Evolutionary conservation across 1,140 invertebrate genomes (phyloP), one percentile per base, ranked within the genome.

Genomic region (Theocolax elegans): DNA sequence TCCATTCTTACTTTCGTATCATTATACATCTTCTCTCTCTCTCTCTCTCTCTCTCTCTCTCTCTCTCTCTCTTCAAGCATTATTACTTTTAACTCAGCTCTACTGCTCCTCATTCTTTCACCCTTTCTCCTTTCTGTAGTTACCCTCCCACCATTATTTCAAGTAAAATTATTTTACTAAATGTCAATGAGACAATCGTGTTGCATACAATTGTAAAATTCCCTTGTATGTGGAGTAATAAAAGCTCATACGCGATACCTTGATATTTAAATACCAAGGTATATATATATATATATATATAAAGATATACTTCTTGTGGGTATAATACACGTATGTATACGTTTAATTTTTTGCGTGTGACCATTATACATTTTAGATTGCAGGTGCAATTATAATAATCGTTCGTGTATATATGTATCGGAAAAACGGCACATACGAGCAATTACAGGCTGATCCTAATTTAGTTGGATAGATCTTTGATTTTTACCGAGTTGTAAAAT

Each of bases 1-100:
- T 31, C 17, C 48, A 49, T 40, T 29, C 31, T 64, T 31, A 40
- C 62, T 62, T 40, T 48, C 63, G 17, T 64, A 21, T 64, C 40
- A 58, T 64, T 62, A 54, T 62, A 62, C 54, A 21, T 63, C 27
- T 13, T 49, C 9, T 49, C 44, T 63, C 49, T 44, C 10, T n/a
- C 10, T 9, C n/a, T n/a, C n/a, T n/a, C n/a, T n/a, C n/a, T 6
- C 21, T n/a, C 53, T n/a, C 1, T n/a, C 2, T 9, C 51, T 2
- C n/a, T 19, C 51, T 12, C 1, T 6, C 3, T 15, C 19, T 23
- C 17, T 13, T 27, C 19, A 3, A 3, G 42, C 42, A 15, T 44
- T 44, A 44, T 44, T 44, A 44, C 42, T 44, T 44, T 44, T 12
- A 15, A 3, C n/a, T n/a, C 3, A 3, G 7, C 10, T 3, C 10